Percentiles rank a stretch among this genome's conserved stretches.
Conservation (phyloP, 2,113 vertebrate species). For the Triplophysa siluroides region DNA sequence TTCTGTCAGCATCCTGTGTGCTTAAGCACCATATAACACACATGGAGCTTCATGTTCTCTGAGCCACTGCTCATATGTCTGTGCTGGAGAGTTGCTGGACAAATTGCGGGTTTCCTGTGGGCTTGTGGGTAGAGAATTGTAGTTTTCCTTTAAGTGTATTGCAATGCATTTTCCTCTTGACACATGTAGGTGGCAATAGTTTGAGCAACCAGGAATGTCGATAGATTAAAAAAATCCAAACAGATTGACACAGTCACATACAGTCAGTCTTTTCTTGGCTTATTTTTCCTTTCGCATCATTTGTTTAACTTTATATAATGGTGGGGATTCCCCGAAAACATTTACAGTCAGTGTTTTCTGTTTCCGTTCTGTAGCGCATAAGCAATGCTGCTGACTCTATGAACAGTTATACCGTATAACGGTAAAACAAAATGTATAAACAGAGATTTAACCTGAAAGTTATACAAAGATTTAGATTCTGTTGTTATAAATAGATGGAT, state of each 20-base stretch:
- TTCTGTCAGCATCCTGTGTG: slow-evolving; percentile 1
- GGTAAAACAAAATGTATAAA: background rate
- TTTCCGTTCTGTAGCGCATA: slow-evolving; percentile 33
- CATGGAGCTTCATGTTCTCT: background rate
- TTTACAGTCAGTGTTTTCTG: background rate
- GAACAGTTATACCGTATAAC: no score
- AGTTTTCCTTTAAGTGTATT: background rate
- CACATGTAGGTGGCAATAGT: no score
- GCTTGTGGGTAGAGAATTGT: background rate
- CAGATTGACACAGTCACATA: no score
- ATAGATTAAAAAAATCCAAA: no score
- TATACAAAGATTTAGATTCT: background rate
- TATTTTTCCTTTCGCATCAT: background rate
- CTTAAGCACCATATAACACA: background rate
- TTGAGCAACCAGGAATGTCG: no score
- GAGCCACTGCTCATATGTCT: background rate
- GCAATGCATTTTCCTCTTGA: no score
- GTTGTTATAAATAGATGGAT: background rate
- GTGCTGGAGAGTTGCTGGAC: background rate
- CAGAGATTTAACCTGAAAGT: background rate
- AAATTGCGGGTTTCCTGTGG: background rate
- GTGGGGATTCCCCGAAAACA: background rate
- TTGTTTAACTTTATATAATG: background rate
- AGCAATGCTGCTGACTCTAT: background rate
- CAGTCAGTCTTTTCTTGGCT: no score